Conservation (phyloP, 1,140 invertebrate genomes). For the Dreissena rostriformis region DNA sequence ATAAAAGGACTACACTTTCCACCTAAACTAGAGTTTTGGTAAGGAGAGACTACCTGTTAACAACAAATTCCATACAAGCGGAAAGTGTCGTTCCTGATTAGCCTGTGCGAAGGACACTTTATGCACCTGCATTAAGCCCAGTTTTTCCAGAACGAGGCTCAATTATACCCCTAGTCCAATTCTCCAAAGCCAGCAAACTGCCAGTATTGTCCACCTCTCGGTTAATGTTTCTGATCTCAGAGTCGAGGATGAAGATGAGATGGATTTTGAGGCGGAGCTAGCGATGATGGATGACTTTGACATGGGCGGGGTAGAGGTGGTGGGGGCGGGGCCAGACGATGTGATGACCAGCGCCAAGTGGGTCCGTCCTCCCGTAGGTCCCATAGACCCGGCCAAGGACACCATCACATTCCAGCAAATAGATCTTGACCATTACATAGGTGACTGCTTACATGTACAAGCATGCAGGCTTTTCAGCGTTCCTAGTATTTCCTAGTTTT, state of each 20-base stretch:
- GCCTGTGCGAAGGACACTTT: too few relatives aligned
- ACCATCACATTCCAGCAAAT: conserved; percentile 84
- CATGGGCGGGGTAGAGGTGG: conserved; percentile 63
- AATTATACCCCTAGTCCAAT: too few relatives aligned
- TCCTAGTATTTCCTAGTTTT: too few relatives aligned
- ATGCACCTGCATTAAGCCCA: too few relatives aligned
- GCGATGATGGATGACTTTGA: conserved; percentile 78
- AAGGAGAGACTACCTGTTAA: too few relatives aligned
- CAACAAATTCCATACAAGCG: too few relatives aligned
- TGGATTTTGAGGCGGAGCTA: conserved; percentile 77
- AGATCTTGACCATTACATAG: conserved; percentile 96
- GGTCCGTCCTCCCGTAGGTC: conserved; percentile 86
- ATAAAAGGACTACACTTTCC: too few relatives aligned
- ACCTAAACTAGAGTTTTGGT: too few relatives aligned
- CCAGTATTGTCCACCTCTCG: not conserved
- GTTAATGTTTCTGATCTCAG: conserved; percentile 10
- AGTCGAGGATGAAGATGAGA: conserved; percentile 68
- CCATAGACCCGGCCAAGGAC: conserved; percentile 86
- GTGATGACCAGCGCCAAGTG: conserved; percentile 78
- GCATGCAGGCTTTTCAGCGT: too few relatives aligned
- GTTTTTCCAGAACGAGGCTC: too few relatives aligned
- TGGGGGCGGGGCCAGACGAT: conserved; percentile 62
- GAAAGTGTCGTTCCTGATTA: too few relatives aligned
- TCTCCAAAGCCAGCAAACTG: too few relatives aligned
- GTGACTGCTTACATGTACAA: conserved; percentile 80